A percentile compares a stretch with the other conserved stretches of the same genome.
These are phyloP conservation scores for Temnothorax longispinosus DNA, from an alignment of 1,140 invertebrate genomes.

Conservation along the genomic window DNA sequence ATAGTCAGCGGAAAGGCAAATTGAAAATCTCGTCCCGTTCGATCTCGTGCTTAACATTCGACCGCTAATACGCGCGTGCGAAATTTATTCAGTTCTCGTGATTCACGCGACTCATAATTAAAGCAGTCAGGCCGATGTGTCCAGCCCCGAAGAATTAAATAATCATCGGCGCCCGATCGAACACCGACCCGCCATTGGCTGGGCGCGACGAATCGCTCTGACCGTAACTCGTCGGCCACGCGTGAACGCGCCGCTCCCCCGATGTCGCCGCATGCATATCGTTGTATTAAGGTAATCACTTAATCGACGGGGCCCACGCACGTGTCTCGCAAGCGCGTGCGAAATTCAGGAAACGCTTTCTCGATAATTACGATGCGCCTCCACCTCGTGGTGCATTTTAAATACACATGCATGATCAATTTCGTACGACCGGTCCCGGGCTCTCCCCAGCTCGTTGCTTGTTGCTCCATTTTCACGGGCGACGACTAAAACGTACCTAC, in stretches of 20 bases:
- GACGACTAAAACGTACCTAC: conserved; percentile 1
- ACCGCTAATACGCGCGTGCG: neutral
- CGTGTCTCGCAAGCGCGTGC: conserved; percentile 33
- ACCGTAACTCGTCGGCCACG: conserved; percentile 45
- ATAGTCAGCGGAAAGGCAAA: neutral
- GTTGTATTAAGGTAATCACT: conserved; percentile 57
- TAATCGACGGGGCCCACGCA: conserved; percentile 45
- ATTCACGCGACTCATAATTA: conserved; percentile 40
- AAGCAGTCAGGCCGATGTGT: conserved; percentile 7
- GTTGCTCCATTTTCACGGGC: conserved; percentile 43
- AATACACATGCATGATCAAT: conserved; percentile 47
- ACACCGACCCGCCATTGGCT: conserved; percentile 12
- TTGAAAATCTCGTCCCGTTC: neutral
- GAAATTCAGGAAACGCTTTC: conserved; percentile 57
- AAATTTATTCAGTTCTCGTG: conserved; percentile 31
- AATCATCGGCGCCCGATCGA: conserved; percentile 29
- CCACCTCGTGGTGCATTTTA: conserved; percentile 44
- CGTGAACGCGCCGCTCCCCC: conserved; percentile 12
- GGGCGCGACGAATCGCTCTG: neutral
- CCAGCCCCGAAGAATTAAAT: conserved; percentile 30
- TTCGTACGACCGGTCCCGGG: conserved; percentile 31
- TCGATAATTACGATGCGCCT: conserved; percentile 54
- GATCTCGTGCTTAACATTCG: neutral
- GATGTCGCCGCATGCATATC: conserved; percentile 48
- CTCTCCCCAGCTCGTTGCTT: conserved; percentile 8